phyloP scores from a whole-genome alignment of 1,140 invertebrate genomes.

The Sweltsa coloradensis region DNA sequence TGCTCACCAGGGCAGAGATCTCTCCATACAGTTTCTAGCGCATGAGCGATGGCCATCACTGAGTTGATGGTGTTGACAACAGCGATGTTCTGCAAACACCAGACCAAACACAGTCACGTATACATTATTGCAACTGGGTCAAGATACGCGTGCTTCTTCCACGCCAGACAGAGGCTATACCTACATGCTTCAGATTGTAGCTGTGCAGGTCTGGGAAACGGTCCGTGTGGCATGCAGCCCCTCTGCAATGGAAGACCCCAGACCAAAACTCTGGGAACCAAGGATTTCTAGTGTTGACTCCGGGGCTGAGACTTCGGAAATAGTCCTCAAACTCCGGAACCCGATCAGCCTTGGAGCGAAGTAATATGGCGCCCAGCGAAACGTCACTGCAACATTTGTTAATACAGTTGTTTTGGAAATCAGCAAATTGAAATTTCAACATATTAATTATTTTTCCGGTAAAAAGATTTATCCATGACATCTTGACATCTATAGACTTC shows the following conservation, averaged over 20 bases:
- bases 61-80: constrained; percentile 30
- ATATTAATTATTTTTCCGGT: too few species aligned
- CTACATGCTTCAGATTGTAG: constrained; percentile 6
- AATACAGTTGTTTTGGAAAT: too few species aligned
- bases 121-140: too few species aligned
- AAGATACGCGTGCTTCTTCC: too few species aligned
- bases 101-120: neutral
- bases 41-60: constrained; percentile 24
- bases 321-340: constrained; percentile 20
- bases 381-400: constrained; percentile 18
- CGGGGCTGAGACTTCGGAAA: constrained; percentile 19
- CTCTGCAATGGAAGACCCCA: constrained; percentile 21
- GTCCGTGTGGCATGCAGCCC: constrained; percentile 18
- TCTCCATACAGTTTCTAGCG: constrained; percentile 19
- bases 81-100: constrained; percentile 11
- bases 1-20: constrained; percentile 23
- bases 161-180: neutral
- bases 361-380: constrained; percentile 19
- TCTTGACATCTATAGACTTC: too few species aligned
- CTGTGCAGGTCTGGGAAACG: constrained; percentile 20
- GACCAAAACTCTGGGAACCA: constrained; percentile 26
- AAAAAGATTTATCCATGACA: too few species aligned
- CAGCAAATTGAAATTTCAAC: too few species aligned
- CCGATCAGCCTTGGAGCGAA: constrained; percentile 15
- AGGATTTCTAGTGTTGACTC: constrained; percentile 22